phyloP scores from a whole-genome alignment of 2,113 vertebrate species.

The Sander lucioperca region DNA sequence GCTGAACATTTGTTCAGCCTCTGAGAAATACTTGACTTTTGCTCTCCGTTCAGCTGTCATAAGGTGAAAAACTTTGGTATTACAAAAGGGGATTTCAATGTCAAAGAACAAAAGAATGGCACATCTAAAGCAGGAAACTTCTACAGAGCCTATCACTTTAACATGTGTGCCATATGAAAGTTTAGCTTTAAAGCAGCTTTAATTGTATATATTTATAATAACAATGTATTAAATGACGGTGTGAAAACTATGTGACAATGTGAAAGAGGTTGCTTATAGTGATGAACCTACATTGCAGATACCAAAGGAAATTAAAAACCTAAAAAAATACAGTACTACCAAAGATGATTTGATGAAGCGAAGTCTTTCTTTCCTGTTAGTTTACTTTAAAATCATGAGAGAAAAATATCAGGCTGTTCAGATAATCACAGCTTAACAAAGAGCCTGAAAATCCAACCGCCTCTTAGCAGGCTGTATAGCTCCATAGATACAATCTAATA shows the following conservation, averaged over 20 bases:
- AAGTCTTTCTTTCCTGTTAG: not conserved
- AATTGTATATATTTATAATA: not conserved
- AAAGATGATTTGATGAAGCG: not conserved
- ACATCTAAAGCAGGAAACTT: not conserved
- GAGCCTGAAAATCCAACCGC: not conserved
- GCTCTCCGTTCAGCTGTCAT: not conserved
- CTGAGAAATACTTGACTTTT: slow-evolving; percentile 19
- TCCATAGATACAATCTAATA: slow-evolving; percentile 1
- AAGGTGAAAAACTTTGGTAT: not conserved
- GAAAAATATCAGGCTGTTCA: slow-evolving; percentile 9
- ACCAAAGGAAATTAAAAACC: not conserved
- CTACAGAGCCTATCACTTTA: too few relatives aligned
- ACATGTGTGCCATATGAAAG: not conserved
- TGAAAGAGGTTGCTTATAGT: not conserved
- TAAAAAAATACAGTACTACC: not conserved
- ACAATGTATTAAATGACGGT: not conserved
- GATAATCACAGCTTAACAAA: slow-evolving; percentile 25
- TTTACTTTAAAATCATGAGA: not conserved
- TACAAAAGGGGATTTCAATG: not conserved
- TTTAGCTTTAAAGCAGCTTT: not conserved
- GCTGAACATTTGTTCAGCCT: slow-evolving; percentile 29
- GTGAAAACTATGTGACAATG: not conserved
- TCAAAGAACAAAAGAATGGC: not conserved
- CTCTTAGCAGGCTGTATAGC: slow-evolving; percentile 1
- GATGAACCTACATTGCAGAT: not conserved